Evolutionary conservation across 2,113 vertebrate genomes (phyloP).

Genomic region (Aldabrachelys gigantea): DNA sequence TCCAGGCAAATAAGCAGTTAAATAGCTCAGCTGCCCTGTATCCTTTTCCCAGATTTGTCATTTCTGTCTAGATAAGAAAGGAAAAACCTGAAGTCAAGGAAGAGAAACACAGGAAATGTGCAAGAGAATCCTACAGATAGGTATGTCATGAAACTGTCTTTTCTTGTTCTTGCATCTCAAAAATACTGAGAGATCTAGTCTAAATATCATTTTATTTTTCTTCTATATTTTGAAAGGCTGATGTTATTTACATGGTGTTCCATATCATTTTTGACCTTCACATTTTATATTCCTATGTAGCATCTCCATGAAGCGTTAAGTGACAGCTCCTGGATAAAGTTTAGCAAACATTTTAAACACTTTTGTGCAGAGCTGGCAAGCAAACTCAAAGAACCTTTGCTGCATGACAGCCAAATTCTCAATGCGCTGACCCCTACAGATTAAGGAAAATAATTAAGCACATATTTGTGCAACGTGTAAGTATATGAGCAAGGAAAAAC

Average conservation of each 20-base stretch:
- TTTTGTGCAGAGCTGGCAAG: neutral
- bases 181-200: neutral
- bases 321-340: neutral
- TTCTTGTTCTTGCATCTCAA: neutral
- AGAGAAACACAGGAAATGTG: neutral
- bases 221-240: neutral
- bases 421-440: neutral
- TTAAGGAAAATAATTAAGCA: neutral
- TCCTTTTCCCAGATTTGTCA: neutral
- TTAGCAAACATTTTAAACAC: conserved; percentile 12
- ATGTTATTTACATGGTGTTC: conserved; percentile 6
- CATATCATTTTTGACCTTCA: neutral
- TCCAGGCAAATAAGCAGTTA: conserved; percentile 26
- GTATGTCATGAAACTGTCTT: neutral
- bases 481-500: neutral
- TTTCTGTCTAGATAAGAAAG: neutral
- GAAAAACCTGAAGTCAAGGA: neutral
- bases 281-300: neutral
- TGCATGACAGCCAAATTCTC: neutral
- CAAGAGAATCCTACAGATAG: neutral
- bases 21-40: neutral
- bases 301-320: conserved; percentile 3
- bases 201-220: neutral
- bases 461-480: neutral
- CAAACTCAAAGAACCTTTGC: neutral